Percentiles rank a stretch among this genome's conserved stretches.
Evolutionary conservation across 2,888 invertebrate species (phyloP).

Genomic region (Sminthurinus aureus): DNA sequence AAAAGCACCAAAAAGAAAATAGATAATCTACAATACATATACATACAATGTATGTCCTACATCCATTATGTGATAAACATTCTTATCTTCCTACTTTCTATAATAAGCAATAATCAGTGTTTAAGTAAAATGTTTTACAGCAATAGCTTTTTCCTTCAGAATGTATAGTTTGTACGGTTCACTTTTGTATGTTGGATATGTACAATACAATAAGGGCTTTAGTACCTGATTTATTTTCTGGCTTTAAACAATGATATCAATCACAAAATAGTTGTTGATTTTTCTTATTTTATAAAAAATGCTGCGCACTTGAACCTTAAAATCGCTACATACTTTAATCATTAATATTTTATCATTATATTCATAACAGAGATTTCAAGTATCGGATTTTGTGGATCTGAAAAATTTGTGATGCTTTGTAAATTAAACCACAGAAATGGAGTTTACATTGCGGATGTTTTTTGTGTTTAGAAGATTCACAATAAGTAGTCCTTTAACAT

Average conservation of each 20-base stretch:
- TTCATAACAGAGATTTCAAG: background rate
- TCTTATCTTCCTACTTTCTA: too few species aligned
- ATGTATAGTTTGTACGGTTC: too few species aligned
- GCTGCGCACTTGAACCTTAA: background rate
- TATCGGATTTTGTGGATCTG: background rate
- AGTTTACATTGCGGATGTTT: constrained; percentile 20
- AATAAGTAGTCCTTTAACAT: background rate
- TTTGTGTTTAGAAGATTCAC: background rate
- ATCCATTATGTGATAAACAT: too few species aligned
- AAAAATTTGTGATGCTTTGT: constrained; percentile 24
- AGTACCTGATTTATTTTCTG: too few species aligned
- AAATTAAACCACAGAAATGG: background rate
- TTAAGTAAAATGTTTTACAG: too few species aligned
- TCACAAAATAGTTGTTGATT: background rate
- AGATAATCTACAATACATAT: too few species aligned
- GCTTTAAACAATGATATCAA: background rate
- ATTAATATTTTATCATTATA: background rate
- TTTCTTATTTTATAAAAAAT: background rate
- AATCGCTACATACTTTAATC: background rate
- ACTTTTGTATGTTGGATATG: too few species aligned
- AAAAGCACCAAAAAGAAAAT: too few species aligned
- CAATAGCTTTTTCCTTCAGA: too few species aligned
- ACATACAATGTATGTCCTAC: too few species aligned
- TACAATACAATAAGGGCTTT: too few species aligned
- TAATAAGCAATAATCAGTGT: too few species aligned